These are phyloP conservation scores for Cheumatopsyche charites DNA, from an alignment of 1,140 invertebrate species.

Conservation along the genomic window DNA sequence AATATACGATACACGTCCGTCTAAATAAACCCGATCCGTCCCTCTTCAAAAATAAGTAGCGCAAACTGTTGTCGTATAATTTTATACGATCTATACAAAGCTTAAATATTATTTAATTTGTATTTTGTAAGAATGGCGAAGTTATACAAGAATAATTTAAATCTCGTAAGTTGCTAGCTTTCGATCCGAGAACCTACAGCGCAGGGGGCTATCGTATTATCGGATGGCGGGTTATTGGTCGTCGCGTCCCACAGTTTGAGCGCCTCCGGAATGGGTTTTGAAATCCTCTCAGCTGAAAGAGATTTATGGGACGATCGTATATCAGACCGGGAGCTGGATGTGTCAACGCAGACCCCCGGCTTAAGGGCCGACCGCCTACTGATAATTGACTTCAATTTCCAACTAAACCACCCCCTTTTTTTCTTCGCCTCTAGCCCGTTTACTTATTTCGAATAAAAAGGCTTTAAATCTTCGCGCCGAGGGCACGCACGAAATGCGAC, in stretches of 20 bases:
- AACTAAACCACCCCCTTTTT: neutral
- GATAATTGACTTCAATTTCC: constrained; percentile 36
- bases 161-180: neutral
- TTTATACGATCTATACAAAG: neutral
- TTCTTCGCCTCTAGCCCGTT: constrained; percentile 15
- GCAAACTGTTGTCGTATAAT: too few species aligned
- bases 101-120: too few species aligned
- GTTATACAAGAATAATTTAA: too few species aligned
- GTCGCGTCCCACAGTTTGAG: constrained; percentile 35
- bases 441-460: constrained; percentile 28
- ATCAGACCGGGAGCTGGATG: constrained; percentile 37
- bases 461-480: neutral
- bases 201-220: constrained; percentile 10
- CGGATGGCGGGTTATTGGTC: constrained; percentile 31
- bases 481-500: neutral
- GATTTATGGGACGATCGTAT: constrained; percentile 45
- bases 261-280: constrained; percentile 31
- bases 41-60: too few species aligned
- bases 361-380: constrained; percentile 20
- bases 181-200: neutral
- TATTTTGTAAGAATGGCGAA: too few species aligned
- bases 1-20: constrained; percentile 22
- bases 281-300: constrained; percentile 44
- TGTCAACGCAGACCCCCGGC: constrained; percentile 40
- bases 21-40: constrained; percentile 21